Evolutionary conservation across 2,113 vertebrate species (phyloP).

Genomic region (Crotophaga sulcirostris): DNA sequence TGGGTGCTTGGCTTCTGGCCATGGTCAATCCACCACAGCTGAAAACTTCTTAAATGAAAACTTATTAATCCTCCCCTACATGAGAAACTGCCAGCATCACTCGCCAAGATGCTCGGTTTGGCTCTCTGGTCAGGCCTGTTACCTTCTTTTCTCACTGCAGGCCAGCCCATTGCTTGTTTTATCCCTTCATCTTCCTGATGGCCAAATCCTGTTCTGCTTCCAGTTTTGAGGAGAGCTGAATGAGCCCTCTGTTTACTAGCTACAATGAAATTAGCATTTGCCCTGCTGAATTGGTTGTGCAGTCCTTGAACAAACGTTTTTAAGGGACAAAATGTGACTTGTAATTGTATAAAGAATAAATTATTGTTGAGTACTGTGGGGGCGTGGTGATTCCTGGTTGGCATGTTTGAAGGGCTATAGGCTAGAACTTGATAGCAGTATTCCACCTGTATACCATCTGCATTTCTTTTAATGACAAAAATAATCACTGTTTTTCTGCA

Average conservation of each 20-base stretch:
- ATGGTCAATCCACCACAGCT: background rate
- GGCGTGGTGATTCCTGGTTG: background rate
- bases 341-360: background rate
- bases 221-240: background rate
- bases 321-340: background rate
- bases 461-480: conserved; percentile 37
- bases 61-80: background rate
- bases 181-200: background rate
- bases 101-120: background rate
- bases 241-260: background rate
- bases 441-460: conserved; percentile 4
- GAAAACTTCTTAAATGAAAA: background rate
- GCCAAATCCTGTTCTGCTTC: background rate
- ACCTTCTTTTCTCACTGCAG: background rate
- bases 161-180: background rate
- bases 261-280: background rate
- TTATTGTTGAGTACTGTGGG: background rate
- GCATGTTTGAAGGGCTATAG: background rate
- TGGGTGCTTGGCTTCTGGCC: background rate
- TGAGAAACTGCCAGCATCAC: background rate
- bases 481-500: conserved; percentile 12
- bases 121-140: background rate
- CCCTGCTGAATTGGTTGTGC: background rate
- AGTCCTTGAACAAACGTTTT: background rate
- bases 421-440: background rate